Percentiles rank a stretch among this genome's conserved stretches.
Conservation (phyloP, 2,113 vertebrate genomes). For the Leptodactylus fuscus region DNA sequence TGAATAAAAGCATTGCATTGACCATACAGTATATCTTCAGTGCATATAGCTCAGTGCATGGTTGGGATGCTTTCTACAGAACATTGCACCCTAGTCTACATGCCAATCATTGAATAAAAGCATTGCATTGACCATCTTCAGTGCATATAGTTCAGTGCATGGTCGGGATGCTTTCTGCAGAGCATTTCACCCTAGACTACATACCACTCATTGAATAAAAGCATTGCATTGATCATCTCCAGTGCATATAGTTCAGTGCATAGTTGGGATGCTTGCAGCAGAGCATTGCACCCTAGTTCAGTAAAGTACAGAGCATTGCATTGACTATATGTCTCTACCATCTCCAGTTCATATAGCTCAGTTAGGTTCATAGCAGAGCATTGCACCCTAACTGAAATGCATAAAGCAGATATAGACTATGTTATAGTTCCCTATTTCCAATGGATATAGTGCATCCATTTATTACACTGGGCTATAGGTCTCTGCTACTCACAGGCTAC, state of each 20-base stretch:
- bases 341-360: no score
- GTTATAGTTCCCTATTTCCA: no score
- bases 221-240: no score
- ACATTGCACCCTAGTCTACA: not conserved
- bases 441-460: no score
- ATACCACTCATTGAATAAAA: no score
- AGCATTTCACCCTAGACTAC: not conserved
- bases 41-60: not conserved
- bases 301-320: not conserved
- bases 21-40: not conserved
- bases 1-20: not conserved
- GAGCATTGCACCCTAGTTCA: no score
- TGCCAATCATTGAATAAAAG: not conserved
- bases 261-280: not conserved
- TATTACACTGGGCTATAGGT: not conserved
- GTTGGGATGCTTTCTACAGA: not conserved
- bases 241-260: not conserved
- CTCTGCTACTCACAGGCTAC: not conserved
- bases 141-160: not conserved
- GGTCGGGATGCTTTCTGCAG: not conserved
- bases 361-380: no score
- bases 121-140: slow-evolving; percentile 37
- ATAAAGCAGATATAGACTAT: no score
- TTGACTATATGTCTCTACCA: not conserved
- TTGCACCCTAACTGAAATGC: no score